Base-by-base conservation (phyloP, 1,140 invertebrate genomes). In the Drosophila leontia region DNA sequence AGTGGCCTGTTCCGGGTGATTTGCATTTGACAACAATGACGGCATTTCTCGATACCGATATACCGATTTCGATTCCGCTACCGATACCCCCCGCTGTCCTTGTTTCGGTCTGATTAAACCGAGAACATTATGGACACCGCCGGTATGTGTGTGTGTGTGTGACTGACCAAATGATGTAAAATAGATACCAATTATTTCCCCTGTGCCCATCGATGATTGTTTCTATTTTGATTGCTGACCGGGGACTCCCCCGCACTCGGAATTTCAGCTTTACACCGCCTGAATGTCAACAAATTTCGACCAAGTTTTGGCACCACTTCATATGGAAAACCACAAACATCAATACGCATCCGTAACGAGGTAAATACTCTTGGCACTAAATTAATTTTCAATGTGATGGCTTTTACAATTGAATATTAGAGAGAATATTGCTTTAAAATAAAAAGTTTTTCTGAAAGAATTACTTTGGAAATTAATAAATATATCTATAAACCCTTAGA, bases 1-100 rank as follows among this genome's bases (percentile, higher is more conserved):
- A 80, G 77, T 88, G 80, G 76, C 77, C 59, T 85, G 64, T 72
- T 82, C 53, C 47, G 48, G 62, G 65, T 86, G 83, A 86, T 87
- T 86, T 86, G 82, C 82, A 86, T 87, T 80, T 62, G 76, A 67
- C 50, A 87, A 87, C 83, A 86, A 87, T 86, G 79, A 76, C 70
- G 78, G 64, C 58, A 39, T 53, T 85, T 64, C 56, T 70, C 15
- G 48, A 62, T 78, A 71, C 65, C 69, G 55, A 75, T 67, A 55
- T 37, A 56, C 19, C 35, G 35, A 39, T 56, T 39, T 35, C 53
- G 78, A 59, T 69, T 61, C 61, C 62, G 37, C 62, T 56, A 60
- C 55, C 19, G 42, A 19, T 29, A n/a, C 59, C 37, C 59, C 37
- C 32, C 23, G 59, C 23, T 48, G 12, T 23, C 51, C 41, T 11